Evolutionary conservation across 2,888 invertebrate genomes (phyloP), one percentile per base, ranked within the genome.

Genomic region (Unio delphinus): DNA sequence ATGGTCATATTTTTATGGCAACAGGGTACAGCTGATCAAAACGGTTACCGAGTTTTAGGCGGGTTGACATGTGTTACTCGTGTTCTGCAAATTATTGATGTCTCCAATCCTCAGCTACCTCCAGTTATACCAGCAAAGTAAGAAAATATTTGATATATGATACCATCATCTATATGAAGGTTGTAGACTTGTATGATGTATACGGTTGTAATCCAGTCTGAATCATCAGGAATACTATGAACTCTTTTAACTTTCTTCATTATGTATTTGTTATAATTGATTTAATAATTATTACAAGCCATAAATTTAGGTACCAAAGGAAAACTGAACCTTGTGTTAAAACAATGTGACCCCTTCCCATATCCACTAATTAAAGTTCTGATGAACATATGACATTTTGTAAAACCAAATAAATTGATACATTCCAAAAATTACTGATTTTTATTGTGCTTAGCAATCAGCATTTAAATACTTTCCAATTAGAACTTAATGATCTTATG

Each of bases 31-130:
- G 83, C 88, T 23, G 92, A 92, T 81, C 92, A 92, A 82, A 89
- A 89, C 65, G 88, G 90, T 26, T 92, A 92, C 77, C 89, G 90
- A 68, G 85, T 89, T 11, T 85, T 92, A 18, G 91, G 93, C 74
- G 94, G 94, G 0, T 92, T 95, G 78, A 91, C 92, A 5, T 92
- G 92, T n/a, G 86, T 95, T 65, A 93, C 92, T 0, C 93, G 93
- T 79, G 88, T 95, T 73, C 88, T 95, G 28, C 91, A 91, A 0
- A 89, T 94, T 5, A 93, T 93, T 0, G 85, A 86, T 65, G 75
- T 78, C 17, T 72, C 84, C 20, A 80, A 80, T n/a, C 67, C 91
- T 93, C 61, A 94, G 93, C 69, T 83, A 61, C 80, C 93, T 73
- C 90, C 93, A 70, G 89, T 90, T 75, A 80, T 92, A 65, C 92